Percentiles rank a stretch among this genome's conserved stretches.
Conservation (phyloP, 2,888 invertebrate species). For the Pediacus dermestoides region DNA sequence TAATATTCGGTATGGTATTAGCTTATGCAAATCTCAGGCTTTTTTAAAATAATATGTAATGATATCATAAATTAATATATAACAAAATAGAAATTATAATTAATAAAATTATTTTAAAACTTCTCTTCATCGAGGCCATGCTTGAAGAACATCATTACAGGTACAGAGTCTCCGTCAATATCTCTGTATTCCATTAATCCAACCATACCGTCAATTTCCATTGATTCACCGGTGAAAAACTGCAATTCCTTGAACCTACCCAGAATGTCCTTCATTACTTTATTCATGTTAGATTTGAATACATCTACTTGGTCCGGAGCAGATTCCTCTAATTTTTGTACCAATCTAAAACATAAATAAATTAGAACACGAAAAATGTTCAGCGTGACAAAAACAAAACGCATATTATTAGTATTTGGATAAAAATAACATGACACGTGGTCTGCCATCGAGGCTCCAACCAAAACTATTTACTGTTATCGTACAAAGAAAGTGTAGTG, state of each 20-base stretch:
- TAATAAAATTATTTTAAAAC: slow-evolving; percentile 59
- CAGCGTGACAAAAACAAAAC: too few species aligned
- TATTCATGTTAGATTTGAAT: slow-evolving; percentile 90
- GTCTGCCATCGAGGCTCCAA: too few species aligned
- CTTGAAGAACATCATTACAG: slow-evolving; percentile 94
- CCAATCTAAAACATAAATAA: slow-evolving; percentile 56
- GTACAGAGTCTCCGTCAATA: slow-evolving; percentile 74
- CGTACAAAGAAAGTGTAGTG: too few species aligned
- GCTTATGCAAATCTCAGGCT: too few species aligned
- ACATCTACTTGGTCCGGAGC: slow-evolving; percentile 81
- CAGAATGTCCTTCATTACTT: slow-evolving; percentile 88
- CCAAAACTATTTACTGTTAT: too few species aligned
- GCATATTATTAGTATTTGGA: too few species aligned
- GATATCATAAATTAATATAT: too few species aligned
- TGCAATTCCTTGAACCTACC: slow-evolving; percentile 89
- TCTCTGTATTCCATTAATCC: slow-evolving; percentile 91
- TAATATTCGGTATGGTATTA: too few species aligned
- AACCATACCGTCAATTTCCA: slow-evolving; percentile 94
- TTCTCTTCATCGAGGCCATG: slow-evolving; percentile 95
- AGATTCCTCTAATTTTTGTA: slow-evolving; percentile 75
- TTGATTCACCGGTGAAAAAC: slow-evolving; percentile 89
- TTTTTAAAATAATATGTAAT: too few species aligned
- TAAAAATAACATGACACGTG: too few species aligned
- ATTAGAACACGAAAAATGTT: too few species aligned
- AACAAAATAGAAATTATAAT: background rate